A percentile compares a stretch with the other conserved stretches of the same genome.
Evolutionary conservation across 2,113 vertebrate species (phyloP).

Genomic region (Macaca fascicularis): DNA sequence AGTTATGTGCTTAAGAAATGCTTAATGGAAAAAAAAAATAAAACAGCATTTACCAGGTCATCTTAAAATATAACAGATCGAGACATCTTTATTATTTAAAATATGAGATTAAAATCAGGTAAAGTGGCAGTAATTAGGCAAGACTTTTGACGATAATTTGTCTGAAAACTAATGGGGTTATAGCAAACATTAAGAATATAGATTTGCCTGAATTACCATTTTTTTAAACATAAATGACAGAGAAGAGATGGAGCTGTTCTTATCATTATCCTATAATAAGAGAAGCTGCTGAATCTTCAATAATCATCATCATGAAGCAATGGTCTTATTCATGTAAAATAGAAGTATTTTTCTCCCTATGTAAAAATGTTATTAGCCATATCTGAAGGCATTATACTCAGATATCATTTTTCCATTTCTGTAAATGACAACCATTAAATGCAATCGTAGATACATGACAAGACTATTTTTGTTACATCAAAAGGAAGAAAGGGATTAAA

Average conservation of each 20-base stretch:
- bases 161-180: constrained; percentile 71
- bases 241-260: constrained; percentile 66
- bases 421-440: constrained; percentile 87
- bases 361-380: constrained; percentile 85
- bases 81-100: constrained; percentile 67
- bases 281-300: constrained; percentile 81
- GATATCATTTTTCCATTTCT: constrained; percentile 87
- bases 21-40: constrained; percentile 6
- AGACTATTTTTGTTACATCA: constrained; percentile 90
- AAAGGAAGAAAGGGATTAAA: constrained; percentile 89
- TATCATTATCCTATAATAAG: constrained; percentile 80
- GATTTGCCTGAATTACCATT: constrained; percentile 71
- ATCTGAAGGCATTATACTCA: constrained; percentile 85
- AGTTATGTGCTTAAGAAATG: constrained; percentile 57
- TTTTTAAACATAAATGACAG: constrained; percentile 76
- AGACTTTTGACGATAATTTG: constrained; percentile 66
- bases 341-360: constrained; percentile 81
- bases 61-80: constrained; percentile 52
- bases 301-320: constrained; percentile 80
- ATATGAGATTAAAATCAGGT: constrained; percentile 46
- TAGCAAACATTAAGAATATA: constrained; percentile 69
- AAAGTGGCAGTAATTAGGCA: constrained; percentile 73
- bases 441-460: constrained; percentile 85
- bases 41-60: constrained; percentile 32
- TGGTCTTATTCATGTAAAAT: constrained; percentile 82